Evolutionary conservation across 2,888 invertebrate species (phyloP).

Genomic region (Pheosia tremula): DNA sequence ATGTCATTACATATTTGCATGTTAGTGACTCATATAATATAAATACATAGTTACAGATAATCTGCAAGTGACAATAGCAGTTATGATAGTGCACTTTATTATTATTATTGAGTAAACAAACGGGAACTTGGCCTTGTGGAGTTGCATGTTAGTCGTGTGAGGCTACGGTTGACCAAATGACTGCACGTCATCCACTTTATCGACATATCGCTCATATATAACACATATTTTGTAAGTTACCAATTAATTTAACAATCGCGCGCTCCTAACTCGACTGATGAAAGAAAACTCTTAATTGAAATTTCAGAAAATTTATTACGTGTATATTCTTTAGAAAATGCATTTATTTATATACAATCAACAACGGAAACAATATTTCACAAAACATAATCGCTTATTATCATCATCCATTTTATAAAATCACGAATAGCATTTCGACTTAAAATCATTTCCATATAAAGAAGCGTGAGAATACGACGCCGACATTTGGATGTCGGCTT

Average conservation of each 20-base stretch:
- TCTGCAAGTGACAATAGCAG: constrained; percentile 82
- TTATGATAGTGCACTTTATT: constrained; percentile 80
- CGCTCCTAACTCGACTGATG: constrained; percentile 57
- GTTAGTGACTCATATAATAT: constrained; percentile 85
- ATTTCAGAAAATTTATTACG: constrained; percentile 82
- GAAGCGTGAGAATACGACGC: constrained; percentile 79
- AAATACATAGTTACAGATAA: constrained; percentile 83
- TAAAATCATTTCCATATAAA: constrained; percentile 64
- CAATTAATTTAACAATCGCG: constrained; percentile 52
- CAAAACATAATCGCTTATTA: constrained; percentile 68
- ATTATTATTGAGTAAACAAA: constrained; percentile 77
- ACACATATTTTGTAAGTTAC: constrained; percentile 25
- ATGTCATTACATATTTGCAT: constrained; percentile 84
- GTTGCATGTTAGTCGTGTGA: constrained; percentile 83
- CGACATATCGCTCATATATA: constrained; percentile 50
- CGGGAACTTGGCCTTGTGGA: constrained; percentile 85
- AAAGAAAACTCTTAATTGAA: constrained; percentile 74
- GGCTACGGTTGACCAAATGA: constrained; percentile 76
- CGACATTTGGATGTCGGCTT: constrained; percentile 63
- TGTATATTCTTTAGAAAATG: constrained; percentile 81
- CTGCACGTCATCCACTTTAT: constrained; percentile 83
- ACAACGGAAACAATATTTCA: constrained; percentile 79
- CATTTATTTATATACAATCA: constrained; percentile 83
- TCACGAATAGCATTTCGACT: constrained; percentile 71
- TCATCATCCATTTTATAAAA: constrained; percentile 63